Evolutionary conservation across 2,113 vertebrate species (phyloP), one percentile per base, ranked within the genome.

Genomic region (Coptodon bakossiorum): DNA sequence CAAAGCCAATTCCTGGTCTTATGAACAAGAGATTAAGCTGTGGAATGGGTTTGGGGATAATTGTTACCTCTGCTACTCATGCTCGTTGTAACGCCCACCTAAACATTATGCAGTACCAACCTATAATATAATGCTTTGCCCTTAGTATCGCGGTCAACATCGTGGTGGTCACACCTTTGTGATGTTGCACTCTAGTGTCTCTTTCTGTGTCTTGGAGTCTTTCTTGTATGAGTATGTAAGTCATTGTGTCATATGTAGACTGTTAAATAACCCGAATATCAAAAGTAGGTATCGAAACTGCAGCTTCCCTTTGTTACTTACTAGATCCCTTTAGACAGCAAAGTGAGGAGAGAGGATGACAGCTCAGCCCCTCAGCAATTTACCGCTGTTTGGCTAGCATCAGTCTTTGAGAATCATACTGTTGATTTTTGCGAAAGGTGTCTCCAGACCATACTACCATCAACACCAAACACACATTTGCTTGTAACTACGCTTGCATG

Each of bases 1-100:
- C 88, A 90, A 45, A 68, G 85, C 68, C 82, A 91, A 94, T 91
- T 86, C 90, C 68, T 31, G 78, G 48, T 90, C 84, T 87, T 87
- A 82, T 84, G 83, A 94, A 90, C 81, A 81, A 86, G 86, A 89
- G 82, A 94, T 95, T 94, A 92, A 85, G 83, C 50, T 84, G 66
- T 84, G 79, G 84, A 93, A 82, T 24, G 43, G 61, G 52, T 68
- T 81, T 8, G 24, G 59, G 80, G 88, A 87, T 95, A 95, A 94
- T 94, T 94, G 82, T 82, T 83, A 81, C 87, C 54, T 90, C 66
- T 84, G 89, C 48, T 85, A 14, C 82, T 82, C 84, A 27, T 84
- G 68, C 82, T 63, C 19, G 12, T 27, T 84, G 57, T 81, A 86
- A 92, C 81, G 57, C 90, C 91, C 93, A 90, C 89, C 81, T 85